phyloP scores from a whole-genome alignment of 1,140 invertebrate species.

The Papilio aristodemus region DNA sequence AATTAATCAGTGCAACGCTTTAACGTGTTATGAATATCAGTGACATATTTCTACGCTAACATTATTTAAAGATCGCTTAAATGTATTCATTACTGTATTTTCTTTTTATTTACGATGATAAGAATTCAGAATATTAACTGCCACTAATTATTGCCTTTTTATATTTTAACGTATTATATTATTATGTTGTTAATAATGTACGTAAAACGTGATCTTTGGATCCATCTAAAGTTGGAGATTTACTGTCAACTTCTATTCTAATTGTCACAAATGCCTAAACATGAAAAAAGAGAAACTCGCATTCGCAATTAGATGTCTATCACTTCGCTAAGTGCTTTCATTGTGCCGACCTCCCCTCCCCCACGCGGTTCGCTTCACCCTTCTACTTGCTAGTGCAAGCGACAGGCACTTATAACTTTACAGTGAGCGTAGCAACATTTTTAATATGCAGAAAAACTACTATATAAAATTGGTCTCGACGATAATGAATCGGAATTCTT shows the following conservation, averaged over 20 bases:
- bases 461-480: background rate
- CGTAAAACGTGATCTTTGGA: too few relatives aligned
- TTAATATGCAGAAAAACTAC: background rate
- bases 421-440: background rate
- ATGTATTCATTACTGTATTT: background rate
- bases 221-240: too few relatives aligned
- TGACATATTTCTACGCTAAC: background rate
- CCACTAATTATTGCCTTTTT: too few relatives aligned
- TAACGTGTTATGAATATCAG: background rate
- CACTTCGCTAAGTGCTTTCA: constrained; percentile 19
- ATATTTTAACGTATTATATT: too few relatives aligned
- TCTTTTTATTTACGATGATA: too few relatives aligned
- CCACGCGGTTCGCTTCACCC: background rate
- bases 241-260: background rate
- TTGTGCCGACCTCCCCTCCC: background rate
- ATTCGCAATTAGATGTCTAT: constrained; percentile 3
- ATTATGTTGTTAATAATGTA: too few relatives aligned
- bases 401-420: background rate
- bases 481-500: too few relatives aligned
- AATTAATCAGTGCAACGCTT: background rate
- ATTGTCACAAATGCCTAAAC: background rate
- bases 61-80: background rate
- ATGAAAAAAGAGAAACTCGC: background rate
- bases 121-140: too few relatives aligned
- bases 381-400: background rate